A percentile compares a stretch with the other conserved stretches of the same genome.
These are phyloP conservation scores for Carassius auratus DNA, from an alignment of 2,113 vertebrate genomes.

Conservation along the genomic window DNA sequence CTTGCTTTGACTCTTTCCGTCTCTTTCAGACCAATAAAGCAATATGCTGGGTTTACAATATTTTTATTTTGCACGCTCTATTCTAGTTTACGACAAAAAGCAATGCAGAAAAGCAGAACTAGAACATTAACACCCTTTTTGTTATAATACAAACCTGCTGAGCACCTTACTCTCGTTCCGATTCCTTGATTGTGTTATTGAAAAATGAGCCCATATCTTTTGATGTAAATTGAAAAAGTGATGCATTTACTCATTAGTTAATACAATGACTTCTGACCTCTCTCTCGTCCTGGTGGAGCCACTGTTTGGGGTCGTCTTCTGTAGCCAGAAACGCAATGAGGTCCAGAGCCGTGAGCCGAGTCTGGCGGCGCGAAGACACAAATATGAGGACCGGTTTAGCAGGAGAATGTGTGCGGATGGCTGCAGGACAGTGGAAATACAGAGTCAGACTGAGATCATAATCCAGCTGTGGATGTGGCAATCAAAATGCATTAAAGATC, in stretches of 20 bases:
- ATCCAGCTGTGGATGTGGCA: background rate
- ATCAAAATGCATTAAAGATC: background rate
- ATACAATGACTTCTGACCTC: slow-evolving; percentile 76
- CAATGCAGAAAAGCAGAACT: too few relatives aligned
- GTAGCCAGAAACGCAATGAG: slow-evolving; percentile 96
- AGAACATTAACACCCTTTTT: too few relatives aligned
- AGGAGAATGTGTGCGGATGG: slow-evolving; percentile 95
- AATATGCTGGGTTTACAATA: too few relatives aligned
- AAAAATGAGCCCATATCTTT: background rate
- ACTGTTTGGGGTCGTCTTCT: slow-evolving; percentile 97
- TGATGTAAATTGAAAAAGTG: too few relatives aligned
- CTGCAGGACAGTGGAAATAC: slow-evolving; percentile 67
- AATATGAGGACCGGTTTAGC: slow-evolving; percentile 98
- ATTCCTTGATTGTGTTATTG: background rate
- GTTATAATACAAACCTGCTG: background rate
- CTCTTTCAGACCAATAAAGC: too few relatives aligned
- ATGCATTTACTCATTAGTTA: too few relatives aligned
- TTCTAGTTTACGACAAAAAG: too few relatives aligned
- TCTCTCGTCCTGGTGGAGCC: slow-evolving; percentile 98
- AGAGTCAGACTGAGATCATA: too few relatives aligned
- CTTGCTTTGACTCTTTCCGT: too few relatives aligned
- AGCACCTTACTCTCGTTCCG: background rate
- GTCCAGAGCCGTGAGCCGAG: slow-evolving; percentile 94
- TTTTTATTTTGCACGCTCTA: too few relatives aligned
- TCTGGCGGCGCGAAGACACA: slow-evolving; percentile 96